A percentile compares a stretch with the other conserved stretches of the same genome.
phyloP scores from a whole-genome alignment of 2,797 vertebrate genomes.

The Dermochelys coriacea region DNA sequence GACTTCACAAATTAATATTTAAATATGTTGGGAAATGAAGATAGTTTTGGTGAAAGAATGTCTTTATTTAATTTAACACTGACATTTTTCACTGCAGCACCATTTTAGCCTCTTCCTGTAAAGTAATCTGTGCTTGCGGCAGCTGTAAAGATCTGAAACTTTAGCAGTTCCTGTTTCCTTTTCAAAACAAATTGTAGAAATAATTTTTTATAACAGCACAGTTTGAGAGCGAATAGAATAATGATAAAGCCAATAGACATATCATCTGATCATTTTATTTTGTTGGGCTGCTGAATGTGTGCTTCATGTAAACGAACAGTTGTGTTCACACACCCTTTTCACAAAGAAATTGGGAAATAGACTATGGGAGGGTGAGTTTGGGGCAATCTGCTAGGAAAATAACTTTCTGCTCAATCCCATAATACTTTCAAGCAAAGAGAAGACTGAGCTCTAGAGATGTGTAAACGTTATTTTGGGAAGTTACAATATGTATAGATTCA shows the following conservation, averaged over 20 bases:
- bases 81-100: constrained; percentile 37
- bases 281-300: background rate
- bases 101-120: constrained; percentile 55
- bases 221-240: background rate
- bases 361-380: background rate
- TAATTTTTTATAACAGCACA: constrained; percentile 12
- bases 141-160: constrained; percentile 70
- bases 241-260: background rate
- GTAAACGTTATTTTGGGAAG: background rate
- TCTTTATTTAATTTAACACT: constrained; percentile 19
- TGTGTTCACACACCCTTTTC: background rate
- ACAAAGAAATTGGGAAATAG: background rate
- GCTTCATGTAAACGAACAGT: background rate
- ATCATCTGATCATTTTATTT: background rate
- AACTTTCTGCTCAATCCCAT: background rate
- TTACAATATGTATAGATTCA: background rate
- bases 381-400: background rate
- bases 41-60: constrained; percentile 3
- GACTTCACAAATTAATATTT: background rate
- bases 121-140: constrained; percentile 57
- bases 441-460: background rate
- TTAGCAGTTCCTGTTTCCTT: constrained; percentile 73
- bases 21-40: background rate
- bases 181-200: constrained; percentile 70
- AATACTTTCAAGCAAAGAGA: background rate